These are phyloP conservation scores for Camponotus fellah DNA, from an alignment of 2,888 invertebrate species.

Conservation along the genomic window DNA sequence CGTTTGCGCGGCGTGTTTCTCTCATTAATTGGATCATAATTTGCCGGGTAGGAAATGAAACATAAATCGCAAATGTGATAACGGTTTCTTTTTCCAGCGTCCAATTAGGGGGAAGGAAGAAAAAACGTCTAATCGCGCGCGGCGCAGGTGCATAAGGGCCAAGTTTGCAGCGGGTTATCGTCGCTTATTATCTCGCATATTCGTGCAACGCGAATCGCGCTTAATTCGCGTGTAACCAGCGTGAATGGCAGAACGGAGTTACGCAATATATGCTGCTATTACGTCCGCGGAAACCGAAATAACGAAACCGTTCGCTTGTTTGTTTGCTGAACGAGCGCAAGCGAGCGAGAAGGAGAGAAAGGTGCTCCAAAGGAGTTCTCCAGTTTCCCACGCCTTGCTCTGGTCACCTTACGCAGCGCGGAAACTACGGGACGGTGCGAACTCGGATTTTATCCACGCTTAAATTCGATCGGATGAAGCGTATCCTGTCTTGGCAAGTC, in stretches of 20 bases:
- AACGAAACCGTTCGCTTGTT: constrained; percentile 53
- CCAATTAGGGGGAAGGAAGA: constrained; percentile 23
- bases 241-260: constrained; percentile 54
- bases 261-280: constrained; percentile 62
- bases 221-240: constrained; percentile 62
- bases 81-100: constrained; percentile 41
- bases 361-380: constrained; percentile 53
- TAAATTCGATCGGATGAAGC: neutral
- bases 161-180: constrained; percentile 30
- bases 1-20: constrained; percentile 18
- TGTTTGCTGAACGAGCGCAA: constrained; percentile 1
- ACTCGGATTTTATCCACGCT: constrained; percentile 3
- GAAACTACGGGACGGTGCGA: neutral
- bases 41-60: constrained; percentile 47
- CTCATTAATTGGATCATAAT: constrained; percentile 53
- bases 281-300: constrained; percentile 58
- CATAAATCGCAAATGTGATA: constrained; percentile 46
- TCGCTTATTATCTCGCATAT: constrained; percentile 45
- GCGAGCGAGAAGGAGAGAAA: constrained; percentile 40
- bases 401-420: constrained; percentile 52
- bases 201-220: constrained; percentile 53
- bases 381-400: constrained; percentile 65
- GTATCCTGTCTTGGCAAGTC: constrained; percentile 19
- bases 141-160: constrained; percentile 17
- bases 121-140: constrained; percentile 17